Base-by-base conservation (phyloP, 2,888 invertebrate species). In the Athalia circularis region DNA sequence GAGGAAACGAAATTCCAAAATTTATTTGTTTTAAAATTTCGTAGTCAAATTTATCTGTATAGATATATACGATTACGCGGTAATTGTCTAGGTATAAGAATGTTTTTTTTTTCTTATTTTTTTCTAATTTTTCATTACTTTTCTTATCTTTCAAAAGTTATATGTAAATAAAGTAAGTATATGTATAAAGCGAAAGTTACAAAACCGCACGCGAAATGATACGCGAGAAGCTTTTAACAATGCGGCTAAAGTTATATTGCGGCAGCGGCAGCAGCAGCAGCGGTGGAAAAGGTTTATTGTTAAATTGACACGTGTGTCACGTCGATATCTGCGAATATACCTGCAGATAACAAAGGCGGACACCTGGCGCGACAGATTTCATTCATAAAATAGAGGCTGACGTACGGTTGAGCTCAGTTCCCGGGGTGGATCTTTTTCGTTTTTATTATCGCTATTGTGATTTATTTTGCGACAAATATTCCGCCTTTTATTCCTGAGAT, bases 281-380 rank as follows among this genome's bases (percentile, higher is more conserved):
- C 57, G 47, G 57, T 45, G n/a, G 72, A 72, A 59, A 11, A 59
- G 72, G 13, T 57, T 72, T 59, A 72, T 72, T 72, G 72, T 72
- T 59, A 52, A 72, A 72, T 72, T 72, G 72, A 72, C 72, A 72
- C 72, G 72, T 47, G 72, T 72, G 13, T 29, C 57, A 59, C 57
- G 72, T 59, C 59, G 57, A 59, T 72, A 59, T 57, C 57, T 57
- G 52, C 59, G 59, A n/a, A 59, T 47, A 29, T 29, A 29, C 29
- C 29, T 29, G 43, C 45, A 7, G 72, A 59, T 72, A 72, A 72
- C 72, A 59, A 72, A 59, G 43, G 57, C n/a, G 59, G 45, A 11
- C 52, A 50, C 70, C 45, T 70, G 70, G 57, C 70, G 45, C 13
- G 70, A 54, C 59, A 59, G 59, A 70, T 72, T 72, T 72, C 59